Evolutionary conservation across 2,888 invertebrate species (phyloP).

Genomic region (Orthosia gothica): DNA sequence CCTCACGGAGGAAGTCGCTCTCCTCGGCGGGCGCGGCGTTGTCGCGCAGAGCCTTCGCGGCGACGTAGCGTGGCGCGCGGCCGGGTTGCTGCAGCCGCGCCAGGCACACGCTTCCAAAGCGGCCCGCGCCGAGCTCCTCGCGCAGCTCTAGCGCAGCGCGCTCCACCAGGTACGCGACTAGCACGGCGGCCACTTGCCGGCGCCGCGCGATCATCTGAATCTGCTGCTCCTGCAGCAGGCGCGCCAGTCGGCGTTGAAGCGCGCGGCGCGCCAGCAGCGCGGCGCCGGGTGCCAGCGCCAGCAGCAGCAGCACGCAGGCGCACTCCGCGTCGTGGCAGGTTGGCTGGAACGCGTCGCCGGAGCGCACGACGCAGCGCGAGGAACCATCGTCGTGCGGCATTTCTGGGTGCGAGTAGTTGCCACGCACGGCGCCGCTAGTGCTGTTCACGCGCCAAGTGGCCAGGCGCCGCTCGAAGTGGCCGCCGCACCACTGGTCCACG

Average conservation of each 20-base stretch:
- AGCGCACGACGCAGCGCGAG: conserved; percentile 27
- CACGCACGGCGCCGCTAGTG: conserved; percentile 16
- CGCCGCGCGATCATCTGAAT: conserved; percentile 70
- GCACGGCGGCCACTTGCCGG: conserved; percentile 62
- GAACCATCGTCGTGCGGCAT: conserved; percentile 61
- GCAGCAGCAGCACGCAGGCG: conserved; percentile 74
- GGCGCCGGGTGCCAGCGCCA: conserved; percentile 81
- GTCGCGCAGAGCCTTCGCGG: conserved; percentile 96
- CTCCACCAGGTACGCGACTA: conserved; percentile 69
- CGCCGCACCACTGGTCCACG: conserved; percentile 47
- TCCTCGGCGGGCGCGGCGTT: conserved; percentile 95
- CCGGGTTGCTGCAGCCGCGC: conserved; percentile 74
- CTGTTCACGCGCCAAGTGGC: conserved; percentile 52
- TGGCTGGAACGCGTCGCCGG: conserved; percentile 86
- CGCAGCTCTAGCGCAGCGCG: conserved; percentile 70
- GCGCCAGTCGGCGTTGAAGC: conserved; percentile 64
- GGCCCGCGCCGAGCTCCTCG: conserved; percentile 79
- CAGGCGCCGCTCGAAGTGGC: not conserved
- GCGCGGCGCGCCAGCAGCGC: conserved; percentile 48
- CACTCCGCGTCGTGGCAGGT: conserved; percentile 91
- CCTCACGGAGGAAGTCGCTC: conserved; percentile 94
- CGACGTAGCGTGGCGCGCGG: conserved; percentile 91
- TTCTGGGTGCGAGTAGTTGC: conserved; percentile 19
- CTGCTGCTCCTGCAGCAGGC: conserved; percentile 57
- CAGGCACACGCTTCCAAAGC: conserved; percentile 79